phyloP scores from a whole-genome alignment of 1,140 invertebrate genomes.

The Cherax destructor region DNA sequence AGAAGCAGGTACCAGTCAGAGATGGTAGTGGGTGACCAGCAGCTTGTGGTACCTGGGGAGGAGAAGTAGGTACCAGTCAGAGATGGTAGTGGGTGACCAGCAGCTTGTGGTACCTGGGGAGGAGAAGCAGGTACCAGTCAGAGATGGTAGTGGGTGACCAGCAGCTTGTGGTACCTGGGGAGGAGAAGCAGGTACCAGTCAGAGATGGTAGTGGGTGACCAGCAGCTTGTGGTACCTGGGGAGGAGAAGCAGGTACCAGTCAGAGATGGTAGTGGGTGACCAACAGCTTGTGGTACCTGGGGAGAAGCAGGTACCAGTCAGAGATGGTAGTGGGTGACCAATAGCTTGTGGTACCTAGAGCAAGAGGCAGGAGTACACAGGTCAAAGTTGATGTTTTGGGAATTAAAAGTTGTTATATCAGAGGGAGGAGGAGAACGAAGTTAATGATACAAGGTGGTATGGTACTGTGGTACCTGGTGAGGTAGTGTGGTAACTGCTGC shows the following conservation, averaged over 20 bases:
- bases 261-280: conserved; percentile 87
- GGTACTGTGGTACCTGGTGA: no score
- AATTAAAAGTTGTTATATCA: no score
- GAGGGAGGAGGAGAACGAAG: no score
- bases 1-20: not conserved
- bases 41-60: not conserved
- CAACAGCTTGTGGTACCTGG: conserved; percentile 82
- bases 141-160: conserved; percentile 88
- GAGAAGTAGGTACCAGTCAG: not conserved
- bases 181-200: not conserved
- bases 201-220: conserved; percentile 87
- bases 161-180: conserved; percentile 81
- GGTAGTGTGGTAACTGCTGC: no score
- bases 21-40: not conserved
- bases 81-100: conserved; percentile 89
- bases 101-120: conserved; percentile 81
- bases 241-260: not conserved
- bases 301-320: not conserved
- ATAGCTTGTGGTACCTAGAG: no score
- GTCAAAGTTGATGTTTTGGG: no score
- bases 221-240: conserved; percentile 82
- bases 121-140: not conserved
- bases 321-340: not conserved
- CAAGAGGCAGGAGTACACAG: no score
- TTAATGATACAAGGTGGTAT: no score